Evolutionary conservation across 2,113 vertebrate genomes (phyloP).

Genomic region (Tetrao urogallus): DNA sequence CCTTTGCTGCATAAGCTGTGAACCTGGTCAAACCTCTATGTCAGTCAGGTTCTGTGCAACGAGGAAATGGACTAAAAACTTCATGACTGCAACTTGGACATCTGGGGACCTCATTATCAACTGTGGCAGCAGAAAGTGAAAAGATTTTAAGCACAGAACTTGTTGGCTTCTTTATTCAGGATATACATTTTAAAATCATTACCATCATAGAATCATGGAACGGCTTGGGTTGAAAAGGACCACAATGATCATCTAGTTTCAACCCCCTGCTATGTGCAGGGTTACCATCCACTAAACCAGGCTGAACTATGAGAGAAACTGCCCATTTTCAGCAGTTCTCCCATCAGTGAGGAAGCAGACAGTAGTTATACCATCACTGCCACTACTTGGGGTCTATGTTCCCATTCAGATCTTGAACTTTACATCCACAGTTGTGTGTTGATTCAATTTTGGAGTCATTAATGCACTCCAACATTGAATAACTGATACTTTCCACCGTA

Average conservation of each 20-base stretch:
- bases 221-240: too few relatives aligned
- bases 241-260: too few relatives aligned
- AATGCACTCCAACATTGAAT: neutral
- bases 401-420: neutral
- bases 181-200: neutral
- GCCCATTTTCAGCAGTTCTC: neutral
- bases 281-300: too few relatives aligned
- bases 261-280: too few relatives aligned
- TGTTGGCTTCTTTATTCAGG: neutral
- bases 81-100: neutral
- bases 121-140: neutral
- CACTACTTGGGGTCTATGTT: neutral
- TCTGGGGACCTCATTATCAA: neutral
- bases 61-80: neutral
- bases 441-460: neutral
- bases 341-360: neutral
- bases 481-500: neutral
- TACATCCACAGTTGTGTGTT: neutral
- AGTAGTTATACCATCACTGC: neutral
- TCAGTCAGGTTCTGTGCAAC: neutral
- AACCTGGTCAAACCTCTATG: neutral
- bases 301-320: neutral
- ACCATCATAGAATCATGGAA: too few relatives aligned
- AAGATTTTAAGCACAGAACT: neutral
- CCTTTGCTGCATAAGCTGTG: neutral